A percentile compares a stretch with the other conserved stretches of the same genome.
phyloP scores from a whole-genome alignment of 2,888 invertebrate species.

The Leptarthrus brevirostris region DNA sequence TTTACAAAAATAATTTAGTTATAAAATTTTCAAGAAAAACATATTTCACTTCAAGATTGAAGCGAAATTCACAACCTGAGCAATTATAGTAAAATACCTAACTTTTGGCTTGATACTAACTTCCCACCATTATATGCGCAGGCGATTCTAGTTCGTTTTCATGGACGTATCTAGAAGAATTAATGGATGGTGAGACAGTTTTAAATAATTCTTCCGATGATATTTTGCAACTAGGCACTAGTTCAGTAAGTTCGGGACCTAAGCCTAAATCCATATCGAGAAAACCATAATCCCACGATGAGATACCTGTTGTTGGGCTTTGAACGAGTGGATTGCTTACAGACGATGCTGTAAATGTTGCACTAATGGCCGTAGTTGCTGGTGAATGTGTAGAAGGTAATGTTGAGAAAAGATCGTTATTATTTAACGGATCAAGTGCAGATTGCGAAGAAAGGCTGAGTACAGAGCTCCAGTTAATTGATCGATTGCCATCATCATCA shows the following conservation, averaged over 20 bases:
- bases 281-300: conserved; percentile 66
- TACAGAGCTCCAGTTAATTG: conserved; percentile 93
- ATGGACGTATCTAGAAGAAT: conserved; percentile 61
- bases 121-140: conserved; percentile 71
- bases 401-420: conserved; percentile 76
- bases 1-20: conserved; percentile 30
- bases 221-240: conserved; percentile 69
- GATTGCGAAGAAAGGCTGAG: conserved; percentile 87
- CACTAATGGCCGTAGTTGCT: neutral
- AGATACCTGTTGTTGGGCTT: conserved; percentile 53
- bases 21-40: conserved; percentile 42
- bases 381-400: conserved; percentile 56
- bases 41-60: conserved; percentile 23
- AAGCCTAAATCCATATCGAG: conserved; percentile 68
- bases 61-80: conserved; percentile 50
- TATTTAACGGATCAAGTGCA: conserved; percentile 83
- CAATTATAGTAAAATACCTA: conserved; percentile 44
- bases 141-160: conserved; percentile 70
- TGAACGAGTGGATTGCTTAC: conserved; percentile 50
- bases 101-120: conserved; percentile 64
- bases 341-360: conserved; percentile 54
- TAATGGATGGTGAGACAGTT: conserved; percentile 63
- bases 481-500: conserved; percentile 79
- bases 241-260: conserved; percentile 69
- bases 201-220: conserved; percentile 70